A percentile compares a stretch with the other conserved stretches of the same genome.
Conservation (phyloP, 2,797 vertebrate genomes). For the Halcyon chelicuti region DNA sequence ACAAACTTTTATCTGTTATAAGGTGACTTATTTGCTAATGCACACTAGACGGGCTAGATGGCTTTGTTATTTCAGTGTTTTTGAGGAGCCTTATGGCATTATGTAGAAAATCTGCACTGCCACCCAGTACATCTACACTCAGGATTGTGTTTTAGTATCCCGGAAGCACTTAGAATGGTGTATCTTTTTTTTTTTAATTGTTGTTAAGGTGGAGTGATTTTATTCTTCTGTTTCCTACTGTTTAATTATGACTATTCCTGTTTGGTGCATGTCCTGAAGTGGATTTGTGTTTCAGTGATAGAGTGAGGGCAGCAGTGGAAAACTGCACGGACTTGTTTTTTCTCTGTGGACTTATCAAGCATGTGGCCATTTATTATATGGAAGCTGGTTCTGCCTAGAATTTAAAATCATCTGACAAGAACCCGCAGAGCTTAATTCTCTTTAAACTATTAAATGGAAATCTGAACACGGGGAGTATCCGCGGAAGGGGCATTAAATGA, state of each 20-base stretch:
- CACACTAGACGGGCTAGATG: accelerated
- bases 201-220: background rate
- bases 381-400: constrained; percentile 16
- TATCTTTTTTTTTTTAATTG: background rate
- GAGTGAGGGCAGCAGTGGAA: background rate
- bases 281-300: background rate
- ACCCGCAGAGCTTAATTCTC: constrained; percentile 30
- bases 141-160: background rate
- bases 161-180: accelerated
- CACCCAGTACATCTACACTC: background rate
- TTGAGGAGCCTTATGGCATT: background rate
- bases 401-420: constrained; percentile 2
- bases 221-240: background rate
- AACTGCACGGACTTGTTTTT: background rate
- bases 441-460: constrained; percentile 28
- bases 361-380: background rate
- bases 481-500: background rate
- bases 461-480: background rate
- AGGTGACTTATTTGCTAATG: background rate
- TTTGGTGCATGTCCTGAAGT: background rate
- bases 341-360: background rate
- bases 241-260: background rate
- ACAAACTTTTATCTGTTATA: accelerated
- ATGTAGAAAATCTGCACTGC: accelerated
- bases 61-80: background rate